phyloP scores from a whole-genome alignment of 2,888 invertebrate species.

The Polyommatus iphigenia region DNA sequence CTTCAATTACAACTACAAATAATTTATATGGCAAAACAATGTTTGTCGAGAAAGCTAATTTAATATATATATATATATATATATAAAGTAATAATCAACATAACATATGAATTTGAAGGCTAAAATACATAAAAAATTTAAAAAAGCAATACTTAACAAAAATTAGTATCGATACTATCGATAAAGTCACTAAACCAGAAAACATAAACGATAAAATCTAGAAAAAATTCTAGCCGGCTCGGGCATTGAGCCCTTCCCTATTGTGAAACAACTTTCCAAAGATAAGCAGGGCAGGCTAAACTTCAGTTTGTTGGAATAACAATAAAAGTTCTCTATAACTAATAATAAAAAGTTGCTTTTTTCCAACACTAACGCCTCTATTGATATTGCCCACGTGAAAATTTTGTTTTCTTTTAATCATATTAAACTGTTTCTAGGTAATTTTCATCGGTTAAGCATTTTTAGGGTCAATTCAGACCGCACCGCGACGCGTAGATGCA shows the following conservation, averaged over 20 bases:
- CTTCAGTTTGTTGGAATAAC: constrained; percentile 6
- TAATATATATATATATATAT: too few species aligned
- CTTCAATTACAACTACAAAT: too few species aligned
- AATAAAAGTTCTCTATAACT: background rate
- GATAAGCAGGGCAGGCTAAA: constrained; percentile 4
- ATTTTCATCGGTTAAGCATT: too few species aligned
- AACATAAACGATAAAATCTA: background rate
- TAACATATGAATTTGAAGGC: background rate
- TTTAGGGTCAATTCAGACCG: too few species aligned
- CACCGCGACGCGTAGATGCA: too few species aligned
- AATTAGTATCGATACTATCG: background rate
- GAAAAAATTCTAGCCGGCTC: background rate
- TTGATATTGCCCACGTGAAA: background rate
- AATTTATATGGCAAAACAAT: too few species aligned
- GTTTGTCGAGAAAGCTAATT: too few species aligned
- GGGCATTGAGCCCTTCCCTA: background rate
- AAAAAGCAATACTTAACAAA: background rate
- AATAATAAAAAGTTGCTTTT: constrained; percentile 3
- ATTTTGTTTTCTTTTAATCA: background rate
- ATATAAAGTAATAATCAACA: too few species aligned
- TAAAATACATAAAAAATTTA: too few species aligned
- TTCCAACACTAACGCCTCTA: background rate
- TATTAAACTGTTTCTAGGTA: too few species aligned
- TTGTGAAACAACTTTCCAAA: constrained; percentile 11
- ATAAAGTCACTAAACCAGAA: background rate